Evolutionary conservation across 1,140 invertebrate genomes (phyloP), one percentile per base, ranked within the genome.

Genomic region (Trachelipus rathkii): DNA sequence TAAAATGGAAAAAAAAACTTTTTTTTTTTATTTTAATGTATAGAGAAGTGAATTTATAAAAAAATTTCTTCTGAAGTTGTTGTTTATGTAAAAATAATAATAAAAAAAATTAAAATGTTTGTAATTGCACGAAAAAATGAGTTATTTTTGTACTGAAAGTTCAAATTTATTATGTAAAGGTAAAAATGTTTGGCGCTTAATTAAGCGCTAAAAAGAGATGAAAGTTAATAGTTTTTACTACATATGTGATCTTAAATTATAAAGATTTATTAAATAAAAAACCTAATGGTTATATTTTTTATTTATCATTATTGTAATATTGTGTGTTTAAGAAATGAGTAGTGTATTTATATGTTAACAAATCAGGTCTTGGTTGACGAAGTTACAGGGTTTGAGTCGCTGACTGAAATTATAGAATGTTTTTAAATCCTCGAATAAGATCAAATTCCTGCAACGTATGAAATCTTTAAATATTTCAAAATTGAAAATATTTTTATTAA

Each of bases 101-200:
- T 33, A 33, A 33, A 33, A 6, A 33, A 33, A 33, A 33, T 33
- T 33, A 33, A 33, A 33, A 33, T 33, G 33, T 60, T 60, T 60
- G 11, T 60, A 60, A 60, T 15, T 60, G 11, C 50, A 60, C 11
- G 50, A 60, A 60, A 19, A 13, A 60, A 60, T 15, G 50, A 60
- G 50, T 60, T 60, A 60, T 60, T 60, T 60, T 60, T 60, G 19
- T 60, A 60, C 50, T 60, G 11, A 60, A 60, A 60, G 50, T 60
- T 60, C 50, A 60, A 60, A 60, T 60, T 13, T 13, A 15, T 15
- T 60, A 19, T 60, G 50, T 33, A 33, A 33, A 33, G 33, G 33
- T 33, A 33, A 33, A 60, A 19, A 60, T 60, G 50, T 13, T n/a
- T 15, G 50, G 11, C 50, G 11, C 11, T 13, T 60, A 4, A 15